Base-by-base conservation (phyloP, 2,797 vertebrate species). In the Tauraco hartlaubi region DNA sequence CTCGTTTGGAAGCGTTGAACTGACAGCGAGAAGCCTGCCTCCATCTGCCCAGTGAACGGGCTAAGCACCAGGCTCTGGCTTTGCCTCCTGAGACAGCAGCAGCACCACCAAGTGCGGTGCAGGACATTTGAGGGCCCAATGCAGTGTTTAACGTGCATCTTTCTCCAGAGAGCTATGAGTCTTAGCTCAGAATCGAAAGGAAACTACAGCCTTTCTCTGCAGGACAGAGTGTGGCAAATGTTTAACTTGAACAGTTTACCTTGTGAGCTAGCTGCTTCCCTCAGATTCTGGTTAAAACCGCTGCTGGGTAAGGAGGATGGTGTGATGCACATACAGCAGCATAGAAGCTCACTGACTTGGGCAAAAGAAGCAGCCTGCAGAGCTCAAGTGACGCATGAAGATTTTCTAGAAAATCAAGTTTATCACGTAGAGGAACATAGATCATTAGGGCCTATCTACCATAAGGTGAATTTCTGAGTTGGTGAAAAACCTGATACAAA, bases 131-230 rank as follows among this genome's bases (percentile, higher is more conserved):
- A 74, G 86, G 62, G 62, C 43, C 56, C 56, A 69, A 28, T 5
- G 1, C 1, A 1, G 15, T 35, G 22, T 72, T 58, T 51, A 48
- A 56, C 26, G 43, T 1, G 0, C 5, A 6, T 28, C 25, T 76
- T 73, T 68, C 48, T 48, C 31, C 28, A 28, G 37, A 59, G 51
- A 77, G 9, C 56, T 55, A 3, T 4, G 59, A 56, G 20, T 25
- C 67, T 66, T 33, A 39, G 43, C 56, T 73, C 75, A 62, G 62
- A 85, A 79, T 0, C 63, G 68, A 81, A 41, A 51, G 16, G 35
- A 46, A 75, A 41, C 7, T 12, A 8, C 48, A 78, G 46, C 62
- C 74, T 85, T 54, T 67, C 54, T 63, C 59, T 79, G 55, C 39
- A 54, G 74, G 44, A 26, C 6, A 62, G 49, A 22, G 10, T 43